Conservation (phyloP, 2,797 vertebrate species). For the Sebastes hubbsi region DNA sequence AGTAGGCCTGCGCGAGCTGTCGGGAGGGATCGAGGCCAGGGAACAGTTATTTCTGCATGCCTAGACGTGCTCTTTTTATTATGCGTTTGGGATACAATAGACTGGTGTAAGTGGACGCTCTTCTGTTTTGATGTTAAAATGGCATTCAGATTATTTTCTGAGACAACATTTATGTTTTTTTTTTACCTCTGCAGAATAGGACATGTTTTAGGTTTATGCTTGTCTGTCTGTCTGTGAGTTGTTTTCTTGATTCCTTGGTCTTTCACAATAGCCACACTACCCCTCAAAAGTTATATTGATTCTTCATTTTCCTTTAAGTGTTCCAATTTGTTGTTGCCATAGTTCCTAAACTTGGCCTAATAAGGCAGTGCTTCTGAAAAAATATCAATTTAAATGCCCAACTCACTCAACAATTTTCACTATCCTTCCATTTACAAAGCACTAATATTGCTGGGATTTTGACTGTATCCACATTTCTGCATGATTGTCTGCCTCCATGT, state of each 20-base stretch:
- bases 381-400: not conserved
- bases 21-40: slow-evolving; percentile 32
- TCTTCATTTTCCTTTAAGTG: not conserved
- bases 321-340: not conserved
- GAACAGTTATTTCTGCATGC: slow-evolving; percentile 37
- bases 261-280: not conserved
- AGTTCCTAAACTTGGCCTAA: not conserved
- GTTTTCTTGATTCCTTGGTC: too few relatives aligned
- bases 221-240: not conserved
- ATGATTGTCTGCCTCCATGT: not conserved
- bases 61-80: slow-evolving; percentile 28
- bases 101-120: not conserved
- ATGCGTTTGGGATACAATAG: not conserved
- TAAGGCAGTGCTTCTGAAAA: not conserved
- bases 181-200: not conserved
- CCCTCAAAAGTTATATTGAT: not conserved
- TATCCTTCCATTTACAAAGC: not conserved
- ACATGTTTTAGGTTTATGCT: not conserved
- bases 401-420: not conserved
- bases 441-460: not conserved
- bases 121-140: slow-evolving; percentile 6
- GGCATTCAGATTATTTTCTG: not conserved
- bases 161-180: not conserved
- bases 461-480: not conserved
- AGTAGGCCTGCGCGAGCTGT: slow-evolving; percentile 13